Evolutionary conservation across 1,140 invertebrate genomes (phyloP).

Genomic region (Cryptotermes secundus): DNA sequence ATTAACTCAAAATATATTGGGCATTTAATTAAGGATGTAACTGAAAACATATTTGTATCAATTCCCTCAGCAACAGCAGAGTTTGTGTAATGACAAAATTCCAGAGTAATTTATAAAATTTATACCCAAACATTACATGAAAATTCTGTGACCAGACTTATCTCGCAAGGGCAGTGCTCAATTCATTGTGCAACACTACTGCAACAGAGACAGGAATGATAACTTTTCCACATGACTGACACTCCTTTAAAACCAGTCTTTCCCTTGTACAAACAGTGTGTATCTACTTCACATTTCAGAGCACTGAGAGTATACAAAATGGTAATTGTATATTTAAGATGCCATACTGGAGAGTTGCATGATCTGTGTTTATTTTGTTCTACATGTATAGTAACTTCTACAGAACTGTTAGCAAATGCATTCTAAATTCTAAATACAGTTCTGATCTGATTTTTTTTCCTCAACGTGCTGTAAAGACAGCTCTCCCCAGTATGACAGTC

Average conservation of each 20-base stretch:
- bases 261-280: not conserved
- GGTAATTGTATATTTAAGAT: not conserved
- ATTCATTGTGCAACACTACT: not conserved
- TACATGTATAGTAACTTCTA: not conserved
- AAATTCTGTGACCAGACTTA: slow-evolving; percentile 1
- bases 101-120: not conserved
- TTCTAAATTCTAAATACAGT: not conserved
- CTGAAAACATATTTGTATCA: not conserved
- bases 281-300: not conserved
- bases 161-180: not conserved
- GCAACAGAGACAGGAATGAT: not conserved
- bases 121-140: not conserved
- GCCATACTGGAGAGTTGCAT: not conserved
- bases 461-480: not conserved
- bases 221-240: not conserved
- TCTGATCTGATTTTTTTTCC: no score
- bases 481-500: not conserved
- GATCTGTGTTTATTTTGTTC: not conserved
- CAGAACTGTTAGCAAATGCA: not conserved
- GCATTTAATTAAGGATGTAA: not conserved
- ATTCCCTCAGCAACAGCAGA: not conserved
- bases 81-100: not conserved
- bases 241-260: not conserved
- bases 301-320: not conserved
- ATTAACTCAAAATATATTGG: not conserved